Evolutionary conservation across 2,888 invertebrate species (phyloP).

Genomic region (Leptinotarsa juncta): DNA sequence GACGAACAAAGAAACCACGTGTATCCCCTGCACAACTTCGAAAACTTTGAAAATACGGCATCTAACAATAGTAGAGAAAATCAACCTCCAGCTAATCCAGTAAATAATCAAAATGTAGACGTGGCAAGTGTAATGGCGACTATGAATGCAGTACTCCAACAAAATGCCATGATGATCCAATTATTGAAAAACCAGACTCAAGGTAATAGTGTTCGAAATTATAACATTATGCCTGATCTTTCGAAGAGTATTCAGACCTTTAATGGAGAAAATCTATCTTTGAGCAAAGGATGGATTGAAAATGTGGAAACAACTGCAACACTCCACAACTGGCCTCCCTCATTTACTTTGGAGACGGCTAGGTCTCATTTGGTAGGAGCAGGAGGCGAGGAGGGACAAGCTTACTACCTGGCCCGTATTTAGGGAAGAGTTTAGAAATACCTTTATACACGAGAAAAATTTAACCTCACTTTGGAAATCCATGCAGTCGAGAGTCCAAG

Average conservation of each 20-base stretch:
- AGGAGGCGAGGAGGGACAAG: background rate
- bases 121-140: background rate
- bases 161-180: background rate
- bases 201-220: background rate
- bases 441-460: conserved; percentile 13
- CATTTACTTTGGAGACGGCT: background rate
- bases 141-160: background rate
- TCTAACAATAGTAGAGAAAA: background rate
- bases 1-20: no score
- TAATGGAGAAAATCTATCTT: background rate
- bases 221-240: background rate
- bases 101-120: background rate
- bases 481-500: conserved; percentile 7
- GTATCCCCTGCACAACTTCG: background rate
- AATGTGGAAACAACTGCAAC: background rate
- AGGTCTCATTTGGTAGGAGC: background rate
- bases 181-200: conserved; percentile 2
- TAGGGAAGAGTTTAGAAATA: background rate
- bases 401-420: background rate
- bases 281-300: background rate
- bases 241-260: background rate
- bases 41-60: background rate
- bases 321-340: background rate
- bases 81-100: background rate
- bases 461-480: conserved; percentile 9